A percentile compares a stretch with the other conserved stretches of the same genome.
Evolutionary conservation across 2,113 vertebrate genomes (phyloP).

Genomic region (Dinomys branickii): DNA sequence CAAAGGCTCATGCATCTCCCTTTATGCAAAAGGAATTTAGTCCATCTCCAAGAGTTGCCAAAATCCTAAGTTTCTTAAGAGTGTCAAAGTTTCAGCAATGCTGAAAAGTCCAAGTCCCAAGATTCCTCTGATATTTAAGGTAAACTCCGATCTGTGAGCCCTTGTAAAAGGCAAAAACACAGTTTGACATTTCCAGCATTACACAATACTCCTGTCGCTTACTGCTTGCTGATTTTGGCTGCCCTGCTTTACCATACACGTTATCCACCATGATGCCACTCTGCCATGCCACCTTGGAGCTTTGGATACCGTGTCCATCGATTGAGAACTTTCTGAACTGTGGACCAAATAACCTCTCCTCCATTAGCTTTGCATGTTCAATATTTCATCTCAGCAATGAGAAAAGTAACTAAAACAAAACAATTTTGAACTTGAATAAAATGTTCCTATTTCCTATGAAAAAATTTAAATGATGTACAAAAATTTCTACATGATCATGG

Average conservation of each 20-base stretch:
- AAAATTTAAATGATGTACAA: background rate
- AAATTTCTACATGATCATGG: background rate
- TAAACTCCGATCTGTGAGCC: background rate
- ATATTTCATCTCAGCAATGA: background rate
- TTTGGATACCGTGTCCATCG: background rate
- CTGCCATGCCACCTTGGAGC: background rate
- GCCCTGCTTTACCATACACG: background rate
- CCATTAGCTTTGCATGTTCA: background rate
- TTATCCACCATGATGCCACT: background rate
- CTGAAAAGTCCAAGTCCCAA: background rate
- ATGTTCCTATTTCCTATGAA: background rate
- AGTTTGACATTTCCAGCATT: background rate
- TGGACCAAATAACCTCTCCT: background rate
- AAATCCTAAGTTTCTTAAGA: background rate
- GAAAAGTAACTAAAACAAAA: background rate
- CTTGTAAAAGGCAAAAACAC: background rate
- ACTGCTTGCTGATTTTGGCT: background rate
- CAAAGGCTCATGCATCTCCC: background rate
- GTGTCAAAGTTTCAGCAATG: background rate
- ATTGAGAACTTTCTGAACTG: background rate
- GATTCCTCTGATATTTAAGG: background rate
- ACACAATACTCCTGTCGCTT: background rate
- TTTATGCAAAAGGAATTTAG: background rate
- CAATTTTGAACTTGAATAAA: too few relatives aligned
- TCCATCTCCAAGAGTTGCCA: background rate